Conservation (phyloP, 2,797 vertebrate species). For the Mus caroli region DNA sequence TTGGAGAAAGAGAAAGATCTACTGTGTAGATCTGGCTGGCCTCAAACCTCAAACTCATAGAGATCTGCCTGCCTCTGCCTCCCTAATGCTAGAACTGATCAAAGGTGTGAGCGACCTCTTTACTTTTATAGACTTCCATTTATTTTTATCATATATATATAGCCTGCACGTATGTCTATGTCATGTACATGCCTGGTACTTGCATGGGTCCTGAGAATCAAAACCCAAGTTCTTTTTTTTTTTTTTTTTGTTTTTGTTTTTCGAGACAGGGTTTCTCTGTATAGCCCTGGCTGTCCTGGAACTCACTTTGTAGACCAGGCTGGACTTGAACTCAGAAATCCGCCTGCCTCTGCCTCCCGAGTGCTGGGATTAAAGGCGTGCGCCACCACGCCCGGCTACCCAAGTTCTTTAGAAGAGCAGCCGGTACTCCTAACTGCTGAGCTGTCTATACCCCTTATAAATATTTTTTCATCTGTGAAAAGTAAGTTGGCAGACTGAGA, state of each 20-base stretch:
- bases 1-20: background rate
- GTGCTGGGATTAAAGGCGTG: too few species aligned
- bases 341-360: too few species aligned
- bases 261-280: too few species aligned
- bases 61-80: background rate
- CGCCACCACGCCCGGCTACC: too few species aligned
- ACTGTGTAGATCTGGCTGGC: too few species aligned
- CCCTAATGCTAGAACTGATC: background rate
- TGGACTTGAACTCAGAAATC: too few species aligned
- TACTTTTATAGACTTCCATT: background rate
- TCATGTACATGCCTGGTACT: background rate
- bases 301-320: too few species aligned
- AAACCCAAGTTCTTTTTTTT: background rate
- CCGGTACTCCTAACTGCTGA: background rate
- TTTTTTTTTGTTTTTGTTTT: too few species aligned
- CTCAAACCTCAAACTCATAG: background rate
- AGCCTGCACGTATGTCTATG: background rate
- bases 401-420: background rate
- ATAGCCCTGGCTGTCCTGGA: too few species aligned
- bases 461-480: slow-evolving; percentile 22
- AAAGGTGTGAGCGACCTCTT: background rate
- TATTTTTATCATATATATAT: background rate
- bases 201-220: background rate
- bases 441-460: background rate
- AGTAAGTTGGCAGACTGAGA: slow-evolving; percentile 47